Conservation (phyloP, 2,797 vertebrate species). For the Falco concolor region DNA sequence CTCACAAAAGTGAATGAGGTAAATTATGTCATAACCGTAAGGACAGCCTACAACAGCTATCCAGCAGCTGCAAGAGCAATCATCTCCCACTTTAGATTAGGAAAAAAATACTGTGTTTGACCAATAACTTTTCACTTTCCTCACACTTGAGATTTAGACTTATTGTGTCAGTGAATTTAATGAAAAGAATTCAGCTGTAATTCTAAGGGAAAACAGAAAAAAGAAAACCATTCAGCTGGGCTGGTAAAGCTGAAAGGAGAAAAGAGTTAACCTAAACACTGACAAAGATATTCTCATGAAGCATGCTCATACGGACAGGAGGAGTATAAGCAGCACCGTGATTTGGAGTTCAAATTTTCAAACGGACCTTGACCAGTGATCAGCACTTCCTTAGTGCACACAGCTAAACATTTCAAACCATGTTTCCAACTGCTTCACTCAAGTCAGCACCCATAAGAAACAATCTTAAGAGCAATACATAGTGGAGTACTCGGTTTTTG, state of each 20-base stretch:
- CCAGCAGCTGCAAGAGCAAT: background rate
- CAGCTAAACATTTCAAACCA: background rate
- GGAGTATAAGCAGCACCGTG: background rate
- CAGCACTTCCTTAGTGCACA: fast-evolving
- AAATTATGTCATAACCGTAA: background rate
- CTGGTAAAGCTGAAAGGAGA: background rate
- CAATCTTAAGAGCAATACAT: background rate
- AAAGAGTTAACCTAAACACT: background rate
- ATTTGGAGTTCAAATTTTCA: background rate
- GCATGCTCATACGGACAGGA: too few relatives aligned
- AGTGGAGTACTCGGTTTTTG: background rate
- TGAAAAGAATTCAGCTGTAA: background rate
- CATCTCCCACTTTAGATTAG: background rate
- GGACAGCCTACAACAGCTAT: background rate
- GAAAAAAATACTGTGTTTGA: background rate
- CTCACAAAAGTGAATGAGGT: background rate
- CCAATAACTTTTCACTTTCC: background rate
- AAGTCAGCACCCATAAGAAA: background rate
- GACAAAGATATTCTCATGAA: background rate
- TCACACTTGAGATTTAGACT: background rate
- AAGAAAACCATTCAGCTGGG: background rate
- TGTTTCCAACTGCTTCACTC: background rate
- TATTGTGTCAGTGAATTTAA: background rate
- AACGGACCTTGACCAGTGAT: fast-evolving
- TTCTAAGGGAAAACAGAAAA: background rate